A percentile compares a stretch with the other conserved stretches of the same genome.
Conservation (phyloP, 1,140 invertebrate species). For the Limonius californicus region DNA sequence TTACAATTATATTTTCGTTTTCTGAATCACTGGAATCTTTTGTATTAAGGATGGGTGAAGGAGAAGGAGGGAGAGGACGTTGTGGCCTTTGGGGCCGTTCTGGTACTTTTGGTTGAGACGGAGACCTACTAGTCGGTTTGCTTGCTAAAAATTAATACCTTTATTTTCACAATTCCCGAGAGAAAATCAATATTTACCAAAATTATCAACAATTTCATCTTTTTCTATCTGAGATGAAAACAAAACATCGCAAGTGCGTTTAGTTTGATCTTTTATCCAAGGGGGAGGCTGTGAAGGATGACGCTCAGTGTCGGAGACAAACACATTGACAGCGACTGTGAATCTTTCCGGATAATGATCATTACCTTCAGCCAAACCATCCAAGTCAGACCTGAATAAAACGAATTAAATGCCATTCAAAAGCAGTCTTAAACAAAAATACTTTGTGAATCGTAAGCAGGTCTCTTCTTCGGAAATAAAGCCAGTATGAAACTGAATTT, state of each 20-base stretch:
- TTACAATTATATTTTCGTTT: neutral
- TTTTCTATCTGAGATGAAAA: slow-evolving; percentile 80
- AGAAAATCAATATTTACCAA: slow-evolving; percentile 51
- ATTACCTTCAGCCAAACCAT: slow-evolving; percentile 69
- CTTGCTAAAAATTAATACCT: slow-evolving; percentile 27
- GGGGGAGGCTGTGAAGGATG: slow-evolving; percentile 64
- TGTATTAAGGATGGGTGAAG: slow-evolving; percentile 33
- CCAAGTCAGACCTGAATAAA: slow-evolving; percentile 67
- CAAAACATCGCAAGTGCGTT: slow-evolving; percentile 59
- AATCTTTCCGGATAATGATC: slow-evolving; percentile 82
- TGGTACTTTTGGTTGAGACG: neutral
- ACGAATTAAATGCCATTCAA: too few relatives aligned
- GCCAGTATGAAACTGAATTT: slow-evolving; percentile 85
- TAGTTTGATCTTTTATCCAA: slow-evolving; percentile 65
- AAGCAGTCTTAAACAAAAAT: neutral
- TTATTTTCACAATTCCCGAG: neutral
- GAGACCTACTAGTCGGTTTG: slow-evolving; percentile 20
- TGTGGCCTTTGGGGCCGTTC: slow-evolving; percentile 2
- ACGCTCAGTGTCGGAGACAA: slow-evolving; percentile 64
- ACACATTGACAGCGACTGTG: slow-evolving; percentile 65
- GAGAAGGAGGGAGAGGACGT: slow-evolving; percentile 38
- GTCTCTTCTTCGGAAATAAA: slow-evolving; percentile 73
- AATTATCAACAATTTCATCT: slow-evolving; percentile 78
- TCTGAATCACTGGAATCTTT: slow-evolving; percentile 39
- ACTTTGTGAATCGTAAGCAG: slow-evolving; percentile 70